Percentiles rank a stretch among this genome's conserved stretches.
Evolutionary conservation across 2,888 invertebrate species (phyloP).

Genomic region (Sipha maydis): DNA sequence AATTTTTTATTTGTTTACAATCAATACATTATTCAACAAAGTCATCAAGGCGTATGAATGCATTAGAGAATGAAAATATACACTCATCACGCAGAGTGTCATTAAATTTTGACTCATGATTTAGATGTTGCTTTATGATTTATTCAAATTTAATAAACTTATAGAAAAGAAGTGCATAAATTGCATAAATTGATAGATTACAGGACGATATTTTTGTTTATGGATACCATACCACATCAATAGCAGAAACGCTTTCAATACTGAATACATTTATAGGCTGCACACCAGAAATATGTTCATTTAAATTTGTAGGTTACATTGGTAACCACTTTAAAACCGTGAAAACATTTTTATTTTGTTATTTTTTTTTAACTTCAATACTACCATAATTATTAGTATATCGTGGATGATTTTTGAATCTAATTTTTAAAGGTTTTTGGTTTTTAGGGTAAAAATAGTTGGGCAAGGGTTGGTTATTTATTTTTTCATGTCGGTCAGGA

Average conservation of each 20-base stretch:
- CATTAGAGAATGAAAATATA: not conserved
- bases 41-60: not conserved
- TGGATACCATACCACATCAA: not conserved
- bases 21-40: not conserved
- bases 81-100: conserved; percentile 30
- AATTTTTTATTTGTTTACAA: not conserved
- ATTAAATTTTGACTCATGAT: not conserved
- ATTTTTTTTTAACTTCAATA: too few species aligned
- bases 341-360: too few species aligned
- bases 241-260: not conserved
- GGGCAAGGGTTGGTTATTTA: too few species aligned
- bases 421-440: too few species aligned
- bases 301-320: not conserved
- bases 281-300: not conserved
- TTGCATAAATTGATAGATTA: not conserved
- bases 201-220: not conserved
- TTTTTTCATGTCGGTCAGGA: too few species aligned
- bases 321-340: too few species aligned
- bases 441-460: too few species aligned
- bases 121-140: not conserved
- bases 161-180: not conserved
- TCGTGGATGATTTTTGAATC: too few species aligned
- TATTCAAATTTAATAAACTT: conserved; percentile 1
- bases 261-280: not conserved
- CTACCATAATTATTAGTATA: too few species aligned